Base-by-base conservation (phyloP, 2,888 invertebrate species). In the Drosophila putrida region DNA sequence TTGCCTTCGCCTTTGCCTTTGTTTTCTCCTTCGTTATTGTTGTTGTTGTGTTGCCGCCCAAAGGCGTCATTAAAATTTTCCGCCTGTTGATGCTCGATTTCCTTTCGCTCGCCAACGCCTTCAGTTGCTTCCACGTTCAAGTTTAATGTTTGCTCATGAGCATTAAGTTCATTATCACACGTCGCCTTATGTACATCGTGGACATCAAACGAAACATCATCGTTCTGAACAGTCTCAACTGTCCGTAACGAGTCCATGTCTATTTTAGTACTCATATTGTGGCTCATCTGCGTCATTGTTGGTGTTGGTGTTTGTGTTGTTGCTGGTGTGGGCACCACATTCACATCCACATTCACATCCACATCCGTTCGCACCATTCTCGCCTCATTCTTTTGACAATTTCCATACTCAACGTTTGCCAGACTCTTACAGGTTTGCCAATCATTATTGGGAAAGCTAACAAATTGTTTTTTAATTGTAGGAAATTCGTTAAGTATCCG, bases 11-110 rank as follows among this genome's bases (percentile, higher is more conserved):
- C 51, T 39, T 41, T n/a, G 31, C 28, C 44, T 28, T 57, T 13
- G 38, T 15, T 9, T 31, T 31, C 9, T 6, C 31, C 31, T 31
- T 31, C 38, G 25, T 55, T 43, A 57, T 46, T 61, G 59, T 57
- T 51, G 51, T 59, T 33, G 39, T 44, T 46, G 70, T 77, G 80
- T 80, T 78, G 68, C 68, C 68, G 68, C 69, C 74, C 71, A 76
- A 78, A 80, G 78, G 83, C 90, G 90, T 90, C 88, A 90, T 90
- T 83, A 87, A 81, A 85, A 83, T 86, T 82, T 79, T 87, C 85
- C 81, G 83, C 78, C 85, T 84, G 80, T 79, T 82, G 82, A 75
- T 90, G 89, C 77, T 83, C 75, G 47, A 85, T 89, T 87, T 83
- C 78, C 82, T 78, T 79, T 72, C 53, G 75, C 75, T 73, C 74